These are phyloP conservation scores for Neodiprion fabricii DNA, from an alignment of 1,140 invertebrate genomes.

Conservation along the genomic window DNA sequence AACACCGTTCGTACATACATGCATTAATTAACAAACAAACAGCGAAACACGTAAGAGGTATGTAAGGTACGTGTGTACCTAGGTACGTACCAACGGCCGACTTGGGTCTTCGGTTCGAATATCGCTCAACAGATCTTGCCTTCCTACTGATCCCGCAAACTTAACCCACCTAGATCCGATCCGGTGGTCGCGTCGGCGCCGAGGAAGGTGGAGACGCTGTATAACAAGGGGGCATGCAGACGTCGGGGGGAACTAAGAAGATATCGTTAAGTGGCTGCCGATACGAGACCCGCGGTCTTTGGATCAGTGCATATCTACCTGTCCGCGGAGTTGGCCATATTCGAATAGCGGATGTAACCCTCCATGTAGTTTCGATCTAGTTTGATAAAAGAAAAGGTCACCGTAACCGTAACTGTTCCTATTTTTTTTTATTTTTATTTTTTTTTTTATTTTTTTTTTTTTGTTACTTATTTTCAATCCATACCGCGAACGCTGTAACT, in stretches of 20 bases:
- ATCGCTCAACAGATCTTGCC: too few species aligned
- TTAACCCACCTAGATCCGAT: background rate
- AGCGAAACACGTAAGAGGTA: too few species aligned
- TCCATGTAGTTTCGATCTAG: background rate
- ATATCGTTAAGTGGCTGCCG: slow-evolving; percentile 53
- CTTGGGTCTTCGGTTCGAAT: too few species aligned
- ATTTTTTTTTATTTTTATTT: background rate
- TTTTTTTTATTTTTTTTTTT: background rate
- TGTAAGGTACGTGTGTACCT: too few species aligned
- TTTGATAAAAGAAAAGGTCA: background rate
- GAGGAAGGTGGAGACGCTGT: background rate
- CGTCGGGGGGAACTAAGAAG: slow-evolving; percentile 38
- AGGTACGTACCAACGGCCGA: too few species aligned
- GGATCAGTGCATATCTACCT: slow-evolving; percentile 49
- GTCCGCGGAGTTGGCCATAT: slow-evolving; percentile 19
- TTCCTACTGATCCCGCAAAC: background rate
- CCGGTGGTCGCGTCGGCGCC: background rate
- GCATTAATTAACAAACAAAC: too few species aligned
- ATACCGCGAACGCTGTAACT: too few species aligned
- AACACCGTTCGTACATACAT: too few species aligned
- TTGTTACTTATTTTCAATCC: too few species aligned
- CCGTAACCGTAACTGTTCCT: background rate
- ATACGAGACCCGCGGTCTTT: slow-evolving; percentile 42
- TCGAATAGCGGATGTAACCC: background rate
- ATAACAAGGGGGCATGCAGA: background rate